A percentile compares a stretch with the other conserved stretches of the same genome.
phyloP scores from a whole-genome alignment of 2,888 invertebrate species.

The Siphonodentalium dalli region DNA sequence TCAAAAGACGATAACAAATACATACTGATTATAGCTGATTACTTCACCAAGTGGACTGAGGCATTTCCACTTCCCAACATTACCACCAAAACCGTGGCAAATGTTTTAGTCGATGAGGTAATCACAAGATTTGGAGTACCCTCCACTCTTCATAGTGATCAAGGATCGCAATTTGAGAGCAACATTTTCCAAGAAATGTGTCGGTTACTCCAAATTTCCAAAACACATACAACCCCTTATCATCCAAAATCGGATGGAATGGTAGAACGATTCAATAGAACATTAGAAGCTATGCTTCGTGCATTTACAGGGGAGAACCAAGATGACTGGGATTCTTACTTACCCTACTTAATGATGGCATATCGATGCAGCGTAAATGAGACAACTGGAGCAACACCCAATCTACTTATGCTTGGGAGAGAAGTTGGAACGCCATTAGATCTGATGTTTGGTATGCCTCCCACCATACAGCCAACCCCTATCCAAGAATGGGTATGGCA shows the following conservation, averaged over 20 bases:
- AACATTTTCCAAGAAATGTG: slow-evolving; percentile 11
- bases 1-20: slow-evolving; percentile 3
- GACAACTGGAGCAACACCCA: slow-evolving; percentile 3
- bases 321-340: slow-evolving; percentile 5
- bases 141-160: slow-evolving; percentile 9
- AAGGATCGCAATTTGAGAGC: slow-evolving; percentile 18
- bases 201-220: slow-evolving; percentile 1
- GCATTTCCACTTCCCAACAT: slow-evolving; percentile 8
- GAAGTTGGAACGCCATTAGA: neutral
- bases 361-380: slow-evolving; percentile 6
- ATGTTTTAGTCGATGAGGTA: slow-evolving; percentile 5
- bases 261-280: slow-evolving; percentile 10
- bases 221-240: slow-evolving; percentile 10
- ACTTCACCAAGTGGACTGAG: slow-evolving; percentile 16
- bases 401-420: neutral
- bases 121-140: slow-evolving; percentile 13
- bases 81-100: no score
- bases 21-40: slow-evolving; percentile 16
- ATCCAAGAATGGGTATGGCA: no score
- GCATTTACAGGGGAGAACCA: slow-evolving; percentile 3
- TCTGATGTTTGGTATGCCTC: slow-evolving; percentile 2
- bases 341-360: slow-evolving; percentile 11
- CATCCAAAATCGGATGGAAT: slow-evolving; percentile 9
- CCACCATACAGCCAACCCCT: no score
- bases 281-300: no score